A percentile compares a stretch with the other conserved stretches of the same genome.
phyloP scores from a whole-genome alignment of 1,140 invertebrate species.

The Andrena cerasifolii region DNA sequence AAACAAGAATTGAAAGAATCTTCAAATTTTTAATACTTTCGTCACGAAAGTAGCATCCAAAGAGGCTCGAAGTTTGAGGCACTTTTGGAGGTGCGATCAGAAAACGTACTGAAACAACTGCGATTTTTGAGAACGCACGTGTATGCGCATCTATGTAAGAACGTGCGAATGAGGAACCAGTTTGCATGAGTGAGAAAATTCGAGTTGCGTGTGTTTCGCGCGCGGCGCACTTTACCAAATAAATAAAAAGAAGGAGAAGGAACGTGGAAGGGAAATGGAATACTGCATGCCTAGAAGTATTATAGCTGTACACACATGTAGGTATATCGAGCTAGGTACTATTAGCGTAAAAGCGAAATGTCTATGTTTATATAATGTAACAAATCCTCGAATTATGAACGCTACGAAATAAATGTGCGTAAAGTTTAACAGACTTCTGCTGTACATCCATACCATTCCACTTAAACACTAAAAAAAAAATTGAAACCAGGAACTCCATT shows the following conservation, averaged over 20 bases:
- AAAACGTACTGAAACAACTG: too few relatives aligned
- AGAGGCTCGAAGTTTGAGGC: too few relatives aligned
- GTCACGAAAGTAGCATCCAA: background rate
- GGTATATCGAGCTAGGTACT: conserved; percentile 61
- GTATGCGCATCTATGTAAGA: too few relatives aligned
- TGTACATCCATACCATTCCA: too few relatives aligned
- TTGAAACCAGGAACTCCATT: too few relatives aligned
- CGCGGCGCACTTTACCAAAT: conserved; percentile 57
- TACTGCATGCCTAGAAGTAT: conserved; percentile 60
- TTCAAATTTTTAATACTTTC: background rate
- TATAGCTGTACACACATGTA: conserved; percentile 49
- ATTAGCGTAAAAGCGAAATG: conserved; percentile 63
- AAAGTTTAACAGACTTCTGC: conserved; percentile 48
- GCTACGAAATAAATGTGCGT: conserved; percentile 59
- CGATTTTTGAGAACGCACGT: too few relatives aligned
- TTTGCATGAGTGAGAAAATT: conserved; percentile 37
- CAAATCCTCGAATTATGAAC: conserved; percentile 60
- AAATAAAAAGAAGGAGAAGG: background rate
- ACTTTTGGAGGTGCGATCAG: too few relatives aligned
- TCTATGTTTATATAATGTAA: conserved; percentile 69
- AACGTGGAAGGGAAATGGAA: conserved; percentile 23
- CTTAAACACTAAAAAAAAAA: too few relatives aligned
- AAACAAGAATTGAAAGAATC: background rate
- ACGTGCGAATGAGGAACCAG: too few relatives aligned
- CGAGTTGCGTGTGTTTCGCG: conserved; percentile 54